Evolutionary conservation across 2,113 vertebrate genomes (phyloP).

Genomic region (Rhinogobius similis): DNA sequence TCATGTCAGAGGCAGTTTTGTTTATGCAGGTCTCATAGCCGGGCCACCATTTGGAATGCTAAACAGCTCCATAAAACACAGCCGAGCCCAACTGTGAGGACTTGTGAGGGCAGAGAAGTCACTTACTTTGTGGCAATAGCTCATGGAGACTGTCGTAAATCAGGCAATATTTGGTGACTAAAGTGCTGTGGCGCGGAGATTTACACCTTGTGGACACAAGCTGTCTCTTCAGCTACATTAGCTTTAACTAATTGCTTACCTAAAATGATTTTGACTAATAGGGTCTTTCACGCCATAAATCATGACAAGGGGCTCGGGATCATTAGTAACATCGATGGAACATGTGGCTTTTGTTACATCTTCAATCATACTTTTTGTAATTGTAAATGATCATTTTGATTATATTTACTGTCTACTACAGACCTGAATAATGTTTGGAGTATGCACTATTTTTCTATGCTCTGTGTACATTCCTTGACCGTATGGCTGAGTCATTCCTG

Average conservation of each 20-base stretch:
- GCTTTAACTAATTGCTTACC: constrained; percentile 41
- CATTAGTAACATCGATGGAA: background rate
- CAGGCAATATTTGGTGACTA: constrained; percentile 52
- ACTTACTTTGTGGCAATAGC: constrained; percentile 31
- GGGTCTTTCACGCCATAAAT: constrained; percentile 8
- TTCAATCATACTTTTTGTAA: background rate
- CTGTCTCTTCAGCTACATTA: constrained; percentile 26
- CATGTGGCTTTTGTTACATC: background rate
- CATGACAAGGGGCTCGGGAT: background rate
- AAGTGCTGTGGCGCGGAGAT: constrained; percentile 32
- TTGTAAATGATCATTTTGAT: background rate
- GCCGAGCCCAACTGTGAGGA: constrained; percentile 30
- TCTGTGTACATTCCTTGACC: background rate
- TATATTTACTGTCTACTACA: background rate
- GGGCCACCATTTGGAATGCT: constrained; percentile 34
- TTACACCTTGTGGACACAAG: constrained; percentile 34
- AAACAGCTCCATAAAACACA: constrained; percentile 49
- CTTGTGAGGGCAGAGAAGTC: constrained; percentile 38
- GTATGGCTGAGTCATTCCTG: background rate
- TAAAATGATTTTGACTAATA: constrained; percentile 39
- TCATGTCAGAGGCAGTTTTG: constrained; percentile 27
- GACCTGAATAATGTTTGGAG: background rate
- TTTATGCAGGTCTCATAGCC: constrained; percentile 27
- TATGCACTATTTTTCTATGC: background rate
- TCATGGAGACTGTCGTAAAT: constrained; percentile 42